A percentile compares a stretch with the other conserved stretches of the same genome.
phyloP scores from a whole-genome alignment of 2,888 invertebrate species.

The Hybos culiciformis region DNA sequence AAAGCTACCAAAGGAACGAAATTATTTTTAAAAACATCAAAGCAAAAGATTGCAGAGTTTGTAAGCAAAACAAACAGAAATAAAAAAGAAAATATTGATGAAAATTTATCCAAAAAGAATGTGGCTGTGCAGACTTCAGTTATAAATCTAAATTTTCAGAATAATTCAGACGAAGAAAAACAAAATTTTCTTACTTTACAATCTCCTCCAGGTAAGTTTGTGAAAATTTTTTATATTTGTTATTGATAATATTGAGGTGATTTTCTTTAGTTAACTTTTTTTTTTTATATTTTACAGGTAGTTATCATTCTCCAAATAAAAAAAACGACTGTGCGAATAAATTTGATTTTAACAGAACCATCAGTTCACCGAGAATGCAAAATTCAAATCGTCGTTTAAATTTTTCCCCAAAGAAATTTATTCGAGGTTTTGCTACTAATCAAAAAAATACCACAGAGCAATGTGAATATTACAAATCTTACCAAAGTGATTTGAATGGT shows the following conservation, averaged over 20 bases:
- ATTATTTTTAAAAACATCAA: conserved; percentile 26
- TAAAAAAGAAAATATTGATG: conserved; percentile 14
- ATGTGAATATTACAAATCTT: conserved; percentile 28
- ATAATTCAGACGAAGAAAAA: conserved; percentile 14
- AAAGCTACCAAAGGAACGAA: conserved; percentile 11
- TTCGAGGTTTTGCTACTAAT: conserved; percentile 1
- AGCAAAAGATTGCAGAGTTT: conserved; percentile 26
- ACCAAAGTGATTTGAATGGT: conserved; percentile 27
- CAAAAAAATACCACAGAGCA: neutral
- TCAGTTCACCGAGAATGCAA: conserved; percentile 23
- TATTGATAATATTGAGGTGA: too few species aligned
- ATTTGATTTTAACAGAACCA: conserved; percentile 30
- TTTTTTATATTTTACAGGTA: too few species aligned
- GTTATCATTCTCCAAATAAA: conserved; percentile 23
- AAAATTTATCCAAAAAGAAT: neutral
- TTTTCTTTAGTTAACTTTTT: too few species aligned
- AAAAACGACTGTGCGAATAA: conserved; percentile 14
- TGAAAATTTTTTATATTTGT: too few species aligned
- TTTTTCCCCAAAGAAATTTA: conserved; percentile 3
- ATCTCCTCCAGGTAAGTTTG: conserved; percentile 31
- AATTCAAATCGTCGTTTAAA: conserved; percentile 9
- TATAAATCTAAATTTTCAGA: neutral
- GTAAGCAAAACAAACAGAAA: conserved; percentile 29
- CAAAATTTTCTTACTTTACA: conserved; percentile 17
- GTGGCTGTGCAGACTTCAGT: conserved; percentile 27